Evolutionary conservation across 2,888 invertebrate species (phyloP).

Genomic region (Pandemis cinnamomeana): DNA sequence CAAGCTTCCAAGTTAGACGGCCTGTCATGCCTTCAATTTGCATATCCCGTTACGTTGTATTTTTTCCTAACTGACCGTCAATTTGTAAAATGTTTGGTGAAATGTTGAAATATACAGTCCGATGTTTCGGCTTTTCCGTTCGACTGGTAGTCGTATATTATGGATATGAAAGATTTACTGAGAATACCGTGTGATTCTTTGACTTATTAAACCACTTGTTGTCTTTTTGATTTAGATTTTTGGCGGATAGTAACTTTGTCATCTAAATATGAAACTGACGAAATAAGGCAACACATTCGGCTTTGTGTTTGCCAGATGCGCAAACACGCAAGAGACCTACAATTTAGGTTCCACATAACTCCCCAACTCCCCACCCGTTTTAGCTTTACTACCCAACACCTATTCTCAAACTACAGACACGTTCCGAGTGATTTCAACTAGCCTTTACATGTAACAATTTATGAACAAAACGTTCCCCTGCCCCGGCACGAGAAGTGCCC

Average conservation of each 20-base stretch:
- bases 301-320: neutral
- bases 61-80: slow-evolving; percentile 16
- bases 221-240: no score
- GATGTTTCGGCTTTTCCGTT: neutral
- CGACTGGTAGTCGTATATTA: neutral
- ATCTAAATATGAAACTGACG: no score
- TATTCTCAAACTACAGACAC: slow-evolving; percentile 17
- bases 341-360: neutral
- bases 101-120: neutral
- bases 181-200: neutral
- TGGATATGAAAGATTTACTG: neutral
- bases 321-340: neutral
- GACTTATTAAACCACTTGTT: no score
- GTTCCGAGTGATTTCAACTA: slow-evolving; percentile 21
- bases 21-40: slow-evolving; percentile 13
- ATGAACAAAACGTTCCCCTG: slow-evolving; percentile 37
- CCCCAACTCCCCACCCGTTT: neutral
- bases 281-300: no score
- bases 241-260: no score
- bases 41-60: slow-evolving; percentile 8
- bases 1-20: slow-evolving; percentile 11
- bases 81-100: slow-evolving; percentile 3
- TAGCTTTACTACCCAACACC: slow-evolving; percentile 9
- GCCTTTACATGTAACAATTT: slow-evolving; percentile 41
- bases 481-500: slow-evolving; percentile 45